Evolutionary conservation across 2,888 invertebrate species (phyloP), one percentile per base, ranked within the genome.

Genomic region (Conistra vaccinii): DNA sequence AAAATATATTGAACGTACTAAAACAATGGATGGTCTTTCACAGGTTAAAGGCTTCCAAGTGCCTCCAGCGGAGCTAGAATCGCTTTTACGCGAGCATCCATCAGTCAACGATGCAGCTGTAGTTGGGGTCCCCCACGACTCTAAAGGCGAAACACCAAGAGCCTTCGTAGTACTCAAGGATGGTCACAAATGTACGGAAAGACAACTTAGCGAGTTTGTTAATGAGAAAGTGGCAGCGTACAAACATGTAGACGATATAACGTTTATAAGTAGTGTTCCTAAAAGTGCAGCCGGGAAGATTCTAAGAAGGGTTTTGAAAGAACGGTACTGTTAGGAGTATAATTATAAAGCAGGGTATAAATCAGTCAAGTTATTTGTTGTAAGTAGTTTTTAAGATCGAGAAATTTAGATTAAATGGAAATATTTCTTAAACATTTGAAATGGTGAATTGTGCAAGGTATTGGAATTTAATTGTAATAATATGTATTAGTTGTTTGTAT

Each of bases 21-120:
- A 63, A 48, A 48, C 3, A 65, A 65, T n/a, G 10, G 2, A 55
- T 55, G 55, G 5, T 66, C 9, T 58, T 66, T 82, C 53, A 23
- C 91, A 96, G 96, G 98, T 98, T 0, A 97, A 97, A 94, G 97
- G 97, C 7, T 97, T 96, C 91, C 97, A 98, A 97, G 99, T 99
- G 12, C 97, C 99, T 6, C 99, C 99, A 42, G 99, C 99, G 2
- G 99, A 99, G 92, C 92, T 99, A 51, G 99, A 99, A 94, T 98
- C 97, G 51, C 87, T 98, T 9, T 92, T 99, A 7, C 96, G 98
- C 35, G 97, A 97, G 9, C 98, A 98, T 93, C 98, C 98, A 0
- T 97, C 97, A 39, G 97, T 99, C 0, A 92, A 93, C 20, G 99
- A 99, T 87, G 98, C 98, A 0, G 99, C 98, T 0, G 99, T 99